Evolutionary conservation across 2,888 invertebrate genomes (phyloP).

Genomic region (Macropis europaea): DNA sequence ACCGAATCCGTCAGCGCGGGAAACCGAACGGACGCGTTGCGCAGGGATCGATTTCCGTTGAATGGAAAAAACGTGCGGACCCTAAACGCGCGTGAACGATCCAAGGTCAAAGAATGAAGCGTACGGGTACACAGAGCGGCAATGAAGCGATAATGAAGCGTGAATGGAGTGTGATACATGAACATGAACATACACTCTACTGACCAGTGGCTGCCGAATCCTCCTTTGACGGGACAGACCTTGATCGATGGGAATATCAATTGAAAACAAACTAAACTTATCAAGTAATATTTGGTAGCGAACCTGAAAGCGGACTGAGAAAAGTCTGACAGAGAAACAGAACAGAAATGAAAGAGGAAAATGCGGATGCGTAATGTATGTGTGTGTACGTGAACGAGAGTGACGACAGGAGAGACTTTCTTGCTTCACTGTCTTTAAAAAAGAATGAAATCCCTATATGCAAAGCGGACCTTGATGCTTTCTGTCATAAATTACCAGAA

Average conservation of each 20-base stretch:
- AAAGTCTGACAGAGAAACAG: slow-evolving; percentile 9
- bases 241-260: slow-evolving; percentile 68
- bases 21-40: slow-evolving; percentile 18
- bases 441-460: slow-evolving; percentile 44
- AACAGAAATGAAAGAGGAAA: slow-evolving; percentile 14
- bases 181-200: slow-evolving; percentile 57
- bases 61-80: neutral
- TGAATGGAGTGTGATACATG: slow-evolving; percentile 44
- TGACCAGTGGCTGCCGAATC: slow-evolving; percentile 64
- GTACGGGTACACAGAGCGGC: slow-evolving; percentile 46
- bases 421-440: slow-evolving; percentile 24
- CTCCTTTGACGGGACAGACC: slow-evolving; percentile 72
- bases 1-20: no score
- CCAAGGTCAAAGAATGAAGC: slow-evolving; percentile 56
- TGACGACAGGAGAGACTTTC: slow-evolving; percentile 22
- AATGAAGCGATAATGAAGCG: slow-evolving; percentile 58
- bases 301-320: slow-evolving; percentile 65
- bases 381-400: slow-evolving; percentile 18
- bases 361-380: neutral
- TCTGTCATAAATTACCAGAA: slow-evolving; percentile 86
- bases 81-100: slow-evolving; percentile 4
- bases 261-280: slow-evolving; percentile 64
- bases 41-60: slow-evolving; percentile 1
- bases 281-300: slow-evolving; percentile 70
- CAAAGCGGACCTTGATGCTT: slow-evolving; percentile 55